Conservation (phyloP, 2,888 invertebrate genomes). For the Apamea epomidion region DNA sequence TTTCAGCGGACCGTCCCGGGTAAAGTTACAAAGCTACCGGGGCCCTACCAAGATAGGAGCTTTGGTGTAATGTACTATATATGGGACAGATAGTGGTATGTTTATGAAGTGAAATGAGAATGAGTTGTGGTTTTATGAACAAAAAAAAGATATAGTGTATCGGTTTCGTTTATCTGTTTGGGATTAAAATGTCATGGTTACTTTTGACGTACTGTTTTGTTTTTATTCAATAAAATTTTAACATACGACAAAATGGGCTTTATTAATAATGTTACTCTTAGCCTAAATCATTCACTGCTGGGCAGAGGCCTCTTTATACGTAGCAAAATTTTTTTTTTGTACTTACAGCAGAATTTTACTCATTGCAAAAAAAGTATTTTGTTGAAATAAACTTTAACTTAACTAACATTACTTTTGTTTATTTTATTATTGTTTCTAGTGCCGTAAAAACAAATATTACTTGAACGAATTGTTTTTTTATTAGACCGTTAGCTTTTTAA, state of each 20-base stretch:
- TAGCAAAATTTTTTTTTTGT: no score
- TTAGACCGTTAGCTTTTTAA: no score
- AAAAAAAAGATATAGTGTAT: conserved; percentile 8
- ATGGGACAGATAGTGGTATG: conserved; percentile 18
- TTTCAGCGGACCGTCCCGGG: conserved; percentile 63
- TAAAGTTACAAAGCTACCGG: conserved; percentile 62
- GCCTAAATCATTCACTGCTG: background rate
- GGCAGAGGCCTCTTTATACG: background rate
- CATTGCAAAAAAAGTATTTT: background rate
- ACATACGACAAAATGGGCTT: background rate
- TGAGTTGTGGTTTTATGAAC: background rate
- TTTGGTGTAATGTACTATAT: conserved; percentile 39
- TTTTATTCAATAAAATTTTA: background rate
- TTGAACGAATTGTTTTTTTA: no score
- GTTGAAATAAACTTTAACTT: background rate
- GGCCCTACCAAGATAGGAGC: conserved; percentile 40
- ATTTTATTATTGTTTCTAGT: no score
- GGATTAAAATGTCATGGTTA: conserved; percentile 20
- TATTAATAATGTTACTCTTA: background rate
- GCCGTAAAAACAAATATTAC: background rate
- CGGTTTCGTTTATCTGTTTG: conserved; percentile 39
- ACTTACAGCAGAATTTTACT: background rate
- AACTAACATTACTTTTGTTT: background rate
- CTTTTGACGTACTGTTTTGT: background rate
- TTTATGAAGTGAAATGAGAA: conserved; percentile 37